Evolutionary conservation across 2,797 vertebrate genomes (phyloP), one percentile per base, ranked within the genome.

Genomic region (Rhinogobio ventralis): DNA sequence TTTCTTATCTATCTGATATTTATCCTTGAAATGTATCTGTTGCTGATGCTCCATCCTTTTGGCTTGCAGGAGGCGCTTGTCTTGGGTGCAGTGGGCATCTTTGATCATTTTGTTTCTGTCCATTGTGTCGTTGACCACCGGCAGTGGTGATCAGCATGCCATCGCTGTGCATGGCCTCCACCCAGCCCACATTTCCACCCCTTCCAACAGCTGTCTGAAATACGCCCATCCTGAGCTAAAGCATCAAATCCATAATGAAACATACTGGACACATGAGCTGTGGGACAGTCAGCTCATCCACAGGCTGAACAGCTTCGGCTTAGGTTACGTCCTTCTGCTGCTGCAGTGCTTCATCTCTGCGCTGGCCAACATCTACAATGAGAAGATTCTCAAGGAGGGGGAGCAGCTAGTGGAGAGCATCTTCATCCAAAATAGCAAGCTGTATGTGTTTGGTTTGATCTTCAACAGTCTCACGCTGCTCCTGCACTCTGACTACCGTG

Each of bases 321-420:
- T 98, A 62, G 98, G 98, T 45, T 97, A 99, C 81, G 51, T 97
- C 74, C 95, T 99, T 62, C 96, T 99, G 82, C 74, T 99, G 45
- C 87, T 97, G 46, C 98, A 99, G 91, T 99, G 98, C 90, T 96
- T 99, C 90, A 95, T 98, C 88, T 97, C 98, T 4, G 96, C 98
- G 39, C 92, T 98, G 94, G 98, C 98, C 90, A 99, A 99, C 93
- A 98, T 99, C 91, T 99, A 99, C 93, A 99, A 97, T 1, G 98
- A 99, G 91, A 99, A 99, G 95, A 99, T 99, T 91, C 85, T 99
- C 67, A 99, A 99, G 89, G 98, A 99, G 60, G 97, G 95, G 11
- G 95, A 96, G 87, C 97, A 98, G 90, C 92, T 95, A 28, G 92
- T 91, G 0, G 97, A 99, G 93, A 99, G 96, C 93, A 99, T 99